These are phyloP conservation scores for Mormyrus iriodes DNA, from an alignment of 2,113 vertebrate species.

Conservation along the genomic window DNA sequence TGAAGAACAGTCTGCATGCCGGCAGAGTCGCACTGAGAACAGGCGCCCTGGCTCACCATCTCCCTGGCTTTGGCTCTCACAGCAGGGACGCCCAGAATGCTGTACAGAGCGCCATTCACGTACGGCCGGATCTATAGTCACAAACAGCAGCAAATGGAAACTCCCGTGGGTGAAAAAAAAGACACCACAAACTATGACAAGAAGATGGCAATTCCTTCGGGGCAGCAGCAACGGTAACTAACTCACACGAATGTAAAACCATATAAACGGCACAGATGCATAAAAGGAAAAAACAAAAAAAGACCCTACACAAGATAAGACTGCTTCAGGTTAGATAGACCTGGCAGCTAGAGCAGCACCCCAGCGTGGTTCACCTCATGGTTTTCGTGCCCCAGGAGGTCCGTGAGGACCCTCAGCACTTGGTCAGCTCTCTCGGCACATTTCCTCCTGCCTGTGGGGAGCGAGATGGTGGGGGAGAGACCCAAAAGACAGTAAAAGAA, in stretches of 20 bases:
- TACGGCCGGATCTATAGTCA: conserved; percentile 75
- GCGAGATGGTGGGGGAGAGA: neutral
- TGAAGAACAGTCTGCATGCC: too few species aligned
- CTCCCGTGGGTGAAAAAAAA: neutral
- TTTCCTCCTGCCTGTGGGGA: conserved; percentile 75
- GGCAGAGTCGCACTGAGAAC: neutral
- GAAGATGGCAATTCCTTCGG: neutral
- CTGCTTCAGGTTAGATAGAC: neutral
- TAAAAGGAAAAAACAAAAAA: neutral
- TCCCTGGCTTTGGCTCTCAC: conserved; percentile 85
- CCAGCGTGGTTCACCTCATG: conserved; percentile 68
- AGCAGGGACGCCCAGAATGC: conserved; percentile 77
- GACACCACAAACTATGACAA: neutral
- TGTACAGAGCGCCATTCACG: conserved; percentile 90
- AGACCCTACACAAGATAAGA: neutral
- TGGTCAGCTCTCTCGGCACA: conserved; percentile 74
- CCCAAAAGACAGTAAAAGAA: neutral
- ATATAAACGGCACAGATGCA: neutral
- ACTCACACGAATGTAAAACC: neutral
- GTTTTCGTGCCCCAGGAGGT: conserved; percentile 90
- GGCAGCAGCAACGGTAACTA: neutral
- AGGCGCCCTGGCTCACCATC: conserved; percentile 70
- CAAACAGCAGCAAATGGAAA: neutral
- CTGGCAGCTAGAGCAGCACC: neutral
- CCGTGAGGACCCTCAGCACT: conserved; percentile 81